These are phyloP conservation scores for Parascotia fuliginaria DNA, from an alignment of 2,888 invertebrate species.

Conservation along the genomic window DNA sequence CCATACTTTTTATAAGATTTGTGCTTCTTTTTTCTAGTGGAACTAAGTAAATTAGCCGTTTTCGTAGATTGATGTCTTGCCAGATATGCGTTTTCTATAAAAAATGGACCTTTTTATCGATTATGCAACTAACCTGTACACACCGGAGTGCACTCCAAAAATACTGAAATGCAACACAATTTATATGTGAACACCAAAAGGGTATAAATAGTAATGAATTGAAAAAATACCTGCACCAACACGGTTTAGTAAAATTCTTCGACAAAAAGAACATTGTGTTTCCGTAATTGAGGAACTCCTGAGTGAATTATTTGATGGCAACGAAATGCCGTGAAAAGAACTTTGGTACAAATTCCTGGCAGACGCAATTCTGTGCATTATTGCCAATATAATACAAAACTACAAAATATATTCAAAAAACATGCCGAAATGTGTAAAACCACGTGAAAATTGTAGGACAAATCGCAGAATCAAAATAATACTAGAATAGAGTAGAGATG, in stretches of 20 bases:
- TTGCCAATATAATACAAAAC: constrained; percentile 50
- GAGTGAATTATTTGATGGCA: constrained; percentile 55
- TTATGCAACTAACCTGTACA: constrained; percentile 76
- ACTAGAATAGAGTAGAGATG: constrained; percentile 17
- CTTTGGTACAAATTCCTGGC: constrained; percentile 74
- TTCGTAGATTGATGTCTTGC: constrained; percentile 75
- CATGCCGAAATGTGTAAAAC: constrained; percentile 65
- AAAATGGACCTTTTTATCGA: constrained; percentile 70
- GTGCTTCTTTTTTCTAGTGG: constrained; percentile 75
- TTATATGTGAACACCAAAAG: not conserved
- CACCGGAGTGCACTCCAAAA: not conserved
- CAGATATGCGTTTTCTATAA: constrained; percentile 66
- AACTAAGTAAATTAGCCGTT: constrained; percentile 68
- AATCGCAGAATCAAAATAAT: constrained; percentile 54
- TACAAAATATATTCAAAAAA: constrained; percentile 44
- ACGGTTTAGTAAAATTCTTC: constrained; percentile 66
- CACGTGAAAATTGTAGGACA: constrained; percentile 67
- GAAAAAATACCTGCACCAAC: constrained; percentile 63
- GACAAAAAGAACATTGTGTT: constrained; percentile 79
- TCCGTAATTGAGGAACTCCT: constrained; percentile 54
- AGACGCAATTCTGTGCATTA: constrained; percentile 78
- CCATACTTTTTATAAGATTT: constrained; percentile 86
- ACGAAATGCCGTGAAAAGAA: constrained; percentile 64
- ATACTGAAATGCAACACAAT: not conserved
- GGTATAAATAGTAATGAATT: not conserved